These are phyloP conservation scores for Papilio helenus DNA, from an alignment of 1,140 invertebrate genomes.

Conservation along the genomic window DNA sequence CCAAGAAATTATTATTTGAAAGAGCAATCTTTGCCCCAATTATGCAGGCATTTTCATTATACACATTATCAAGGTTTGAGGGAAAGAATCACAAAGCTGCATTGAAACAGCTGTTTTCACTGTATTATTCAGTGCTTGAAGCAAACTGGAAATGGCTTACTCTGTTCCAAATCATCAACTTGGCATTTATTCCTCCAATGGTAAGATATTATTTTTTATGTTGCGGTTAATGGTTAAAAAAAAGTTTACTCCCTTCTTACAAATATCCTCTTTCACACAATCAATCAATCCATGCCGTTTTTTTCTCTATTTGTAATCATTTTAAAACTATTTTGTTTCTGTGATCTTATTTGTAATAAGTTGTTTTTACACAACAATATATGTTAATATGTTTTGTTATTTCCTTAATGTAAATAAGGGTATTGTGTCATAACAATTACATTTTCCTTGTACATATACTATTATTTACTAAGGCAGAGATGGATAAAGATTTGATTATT, in stretches of 20 bases:
- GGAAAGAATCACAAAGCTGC: conserved; percentile 86
- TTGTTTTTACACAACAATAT: conserved; percentile 39
- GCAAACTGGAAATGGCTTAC: conserved; percentile 90
- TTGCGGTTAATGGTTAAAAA: too few species aligned
- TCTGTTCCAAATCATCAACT: conserved; percentile 87
- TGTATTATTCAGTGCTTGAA: conserved; percentile 85
- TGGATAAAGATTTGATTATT: conserved; percentile 1
- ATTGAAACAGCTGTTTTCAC: conserved; percentile 82
- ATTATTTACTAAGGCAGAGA: too few species aligned
- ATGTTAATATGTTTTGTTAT: neutral
- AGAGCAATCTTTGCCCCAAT: conserved; percentile 87
- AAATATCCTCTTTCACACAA: too few species aligned
- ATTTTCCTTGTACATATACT: conserved; percentile 21
- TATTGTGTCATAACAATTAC: neutral
- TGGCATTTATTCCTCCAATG: conserved; percentile 88
- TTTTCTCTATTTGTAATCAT: too few species aligned
- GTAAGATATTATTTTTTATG: conserved; percentile 76
- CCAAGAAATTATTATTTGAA: conserved; percentile 86
- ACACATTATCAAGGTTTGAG: conserved; percentile 87
- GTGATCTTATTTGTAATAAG: conserved; percentile 14
- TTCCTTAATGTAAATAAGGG: neutral
- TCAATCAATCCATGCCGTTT: too few species aligned
- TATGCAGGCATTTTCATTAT: conserved; percentile 87
- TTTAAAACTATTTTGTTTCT: too few species aligned
- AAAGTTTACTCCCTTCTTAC: too few species aligned